Conservation (phyloP, 2,113 vertebrate genomes). For the Daboia siamensis region DNA sequence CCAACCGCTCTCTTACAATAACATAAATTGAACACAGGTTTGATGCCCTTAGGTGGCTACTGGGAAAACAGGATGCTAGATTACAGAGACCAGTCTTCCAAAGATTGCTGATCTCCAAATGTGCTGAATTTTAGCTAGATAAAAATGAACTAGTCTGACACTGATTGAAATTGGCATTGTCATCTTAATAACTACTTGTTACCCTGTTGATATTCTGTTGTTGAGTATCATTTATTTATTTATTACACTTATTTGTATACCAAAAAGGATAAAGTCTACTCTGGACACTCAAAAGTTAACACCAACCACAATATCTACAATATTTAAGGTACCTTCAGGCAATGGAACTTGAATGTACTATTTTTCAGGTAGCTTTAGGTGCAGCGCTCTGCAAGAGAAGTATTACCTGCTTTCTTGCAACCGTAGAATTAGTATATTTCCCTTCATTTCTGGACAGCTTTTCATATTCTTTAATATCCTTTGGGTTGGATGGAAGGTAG, state of each 20-base stretch:
- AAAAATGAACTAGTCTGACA: neutral
- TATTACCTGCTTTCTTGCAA: neutral
- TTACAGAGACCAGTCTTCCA: neutral
- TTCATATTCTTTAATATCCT: neutral
- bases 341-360: neutral
- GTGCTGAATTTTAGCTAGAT: neutral
- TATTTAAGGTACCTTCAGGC: neutral
- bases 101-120: neutral
- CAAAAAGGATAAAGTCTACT: neutral
- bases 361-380: neutral
- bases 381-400: neutral
- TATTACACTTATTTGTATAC: neutral
- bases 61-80: neutral
- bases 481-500: neutral
- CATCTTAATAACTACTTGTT: neutral
- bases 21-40: neutral
- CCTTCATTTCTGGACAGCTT: neutral
- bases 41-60: neutral
- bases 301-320: neutral
- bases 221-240: neutral
- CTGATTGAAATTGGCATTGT: neutral
- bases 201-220: neutral
- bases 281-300: neutral
- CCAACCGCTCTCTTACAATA: too few species aligned
- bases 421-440: neutral